These are phyloP conservation scores for Schrankia costaestrigalis DNA, from an alignment of 2,888 invertebrate genomes.

Conservation along the genomic window DNA sequence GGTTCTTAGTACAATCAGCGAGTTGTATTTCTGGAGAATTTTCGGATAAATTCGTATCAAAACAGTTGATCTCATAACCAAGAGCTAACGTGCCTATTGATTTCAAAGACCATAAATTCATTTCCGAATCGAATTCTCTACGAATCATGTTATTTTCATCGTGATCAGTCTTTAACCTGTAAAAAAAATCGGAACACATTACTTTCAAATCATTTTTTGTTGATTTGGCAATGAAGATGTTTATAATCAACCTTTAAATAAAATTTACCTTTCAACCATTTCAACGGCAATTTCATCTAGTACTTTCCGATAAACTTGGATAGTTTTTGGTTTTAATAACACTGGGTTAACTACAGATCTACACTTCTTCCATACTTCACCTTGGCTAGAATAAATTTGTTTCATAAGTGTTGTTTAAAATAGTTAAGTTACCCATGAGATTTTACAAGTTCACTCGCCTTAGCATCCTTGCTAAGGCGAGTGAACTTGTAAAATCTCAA, in stretches of 20 bases:
- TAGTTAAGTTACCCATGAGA: not conserved
- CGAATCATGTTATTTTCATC: constrained; percentile 78
- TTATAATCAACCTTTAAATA: no score
- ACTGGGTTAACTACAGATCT: constrained; percentile 87
- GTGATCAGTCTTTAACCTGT: constrained; percentile 63
- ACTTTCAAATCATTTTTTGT: no score
- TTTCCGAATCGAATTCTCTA: constrained; percentile 74
- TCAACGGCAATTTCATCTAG: constrained; percentile 85
- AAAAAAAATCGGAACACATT: no score
- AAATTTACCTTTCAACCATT: constrained; percentile 81
- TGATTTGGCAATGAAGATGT: no score
- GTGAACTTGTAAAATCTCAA: no score
- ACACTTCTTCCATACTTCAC: constrained; percentile 87
- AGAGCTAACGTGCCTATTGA: constrained; percentile 68
- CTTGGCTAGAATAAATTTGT: constrained; percentile 79
- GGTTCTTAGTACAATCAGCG: constrained; percentile 50
- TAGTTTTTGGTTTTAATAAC: constrained; percentile 87
- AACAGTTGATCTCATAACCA: constrained; percentile 58
- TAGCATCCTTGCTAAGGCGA: not conserved
- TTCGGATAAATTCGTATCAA: constrained; percentile 48
- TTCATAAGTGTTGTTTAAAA: not conserved
- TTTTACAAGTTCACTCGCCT: no score
- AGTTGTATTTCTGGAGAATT: constrained; percentile 54
- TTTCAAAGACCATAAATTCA: constrained; percentile 84
- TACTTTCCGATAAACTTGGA: constrained; percentile 82